Conservation (phyloP, 2,888 invertebrate genomes). For the Parnassius mnemosyne region DNA sequence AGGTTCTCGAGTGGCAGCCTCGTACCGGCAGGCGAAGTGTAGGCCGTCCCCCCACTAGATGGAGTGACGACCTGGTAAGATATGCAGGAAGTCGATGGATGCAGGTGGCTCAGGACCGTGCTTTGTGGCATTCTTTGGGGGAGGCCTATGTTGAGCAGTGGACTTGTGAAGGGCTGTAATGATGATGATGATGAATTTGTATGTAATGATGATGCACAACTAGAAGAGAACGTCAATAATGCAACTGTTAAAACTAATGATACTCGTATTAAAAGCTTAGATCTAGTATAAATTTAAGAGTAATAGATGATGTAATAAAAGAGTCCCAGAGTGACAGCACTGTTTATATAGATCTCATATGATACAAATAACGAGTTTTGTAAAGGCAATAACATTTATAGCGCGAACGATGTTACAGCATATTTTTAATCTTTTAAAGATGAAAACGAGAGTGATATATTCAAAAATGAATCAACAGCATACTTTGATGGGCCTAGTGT, state of each 20-base stretch:
- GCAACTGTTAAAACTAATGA: constrained; percentile 23
- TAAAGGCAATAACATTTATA: constrained; percentile 40
- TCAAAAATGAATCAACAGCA: constrained; percentile 62
- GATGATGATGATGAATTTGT: too few species aligned
- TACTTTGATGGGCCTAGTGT: constrained; percentile 70
- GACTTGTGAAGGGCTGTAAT: too few species aligned
- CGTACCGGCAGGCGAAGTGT: too few species aligned
- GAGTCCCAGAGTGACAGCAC: constrained; percentile 45
- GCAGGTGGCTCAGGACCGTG: too few species aligned
- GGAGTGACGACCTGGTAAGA: too few species aligned
- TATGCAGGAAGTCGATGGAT: too few species aligned
- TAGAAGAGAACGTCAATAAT: constrained; percentile 15
- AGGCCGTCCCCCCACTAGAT: too few species aligned
- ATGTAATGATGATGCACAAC: constrained; percentile 16
- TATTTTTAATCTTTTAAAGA: constrained; percentile 40
- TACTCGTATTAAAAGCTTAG: constrained; percentile 22
- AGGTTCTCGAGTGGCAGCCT: too few species aligned
- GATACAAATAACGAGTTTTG: constrained; percentile 50
- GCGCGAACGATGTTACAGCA: constrained; percentile 41
- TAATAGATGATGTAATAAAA: constrained; percentile 32
- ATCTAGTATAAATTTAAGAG: constrained; percentile 27
- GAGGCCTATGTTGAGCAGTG: too few species aligned
- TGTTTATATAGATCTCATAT: constrained; percentile 67
- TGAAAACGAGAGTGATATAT: constrained; percentile 37
- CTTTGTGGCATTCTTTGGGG: too few species aligned